Percentiles rank a stretch among this genome's conserved stretches.
Conservation (phyloP, 1,140 invertebrate genomes). For the Drosophila takahashii region DNA sequence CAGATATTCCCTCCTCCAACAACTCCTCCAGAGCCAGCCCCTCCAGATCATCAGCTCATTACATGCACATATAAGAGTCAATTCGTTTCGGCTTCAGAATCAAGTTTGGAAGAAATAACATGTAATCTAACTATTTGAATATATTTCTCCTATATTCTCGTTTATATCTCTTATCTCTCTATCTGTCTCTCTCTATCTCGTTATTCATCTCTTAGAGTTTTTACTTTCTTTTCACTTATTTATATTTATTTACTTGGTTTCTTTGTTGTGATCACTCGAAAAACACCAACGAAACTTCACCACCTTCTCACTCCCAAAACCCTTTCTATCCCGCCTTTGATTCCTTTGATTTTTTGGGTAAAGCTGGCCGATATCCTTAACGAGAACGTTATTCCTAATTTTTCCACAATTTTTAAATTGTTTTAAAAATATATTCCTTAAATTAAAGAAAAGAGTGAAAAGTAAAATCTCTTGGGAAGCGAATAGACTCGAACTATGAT, state of each 20-base stretch:
- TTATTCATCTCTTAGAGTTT: constrained; percentile 17
- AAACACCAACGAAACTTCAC: constrained; percentile 28
- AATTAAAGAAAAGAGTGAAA: background rate
- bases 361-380: constrained; percentile 18
- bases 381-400: background rate
- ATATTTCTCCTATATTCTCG: constrained; percentile 72
- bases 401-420: background rate
- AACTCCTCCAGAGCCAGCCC: constrained; percentile 92
- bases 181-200: constrained; percentile 17
- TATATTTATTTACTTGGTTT: constrained; percentile 3
- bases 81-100: constrained; percentile 87
- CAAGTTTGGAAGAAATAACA: constrained; percentile 88
- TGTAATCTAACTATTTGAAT: constrained; percentile 86
- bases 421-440: background rate
- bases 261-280: constrained; percentile 28
- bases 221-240: background rate
- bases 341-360: background rate
- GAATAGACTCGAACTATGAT: constrained; percentile 29
- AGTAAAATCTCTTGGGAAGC: constrained; percentile 5
- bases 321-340: background rate
- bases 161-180: constrained; percentile 54
- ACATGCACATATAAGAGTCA: constrained; percentile 85
- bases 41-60: constrained; percentile 89
- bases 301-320: background rate
- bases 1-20: constrained; percentile 92